Evolutionary conservation across 2,797 vertebrate genomes (phyloP).

Genomic region (Megaceryle alcyon): DNA sequence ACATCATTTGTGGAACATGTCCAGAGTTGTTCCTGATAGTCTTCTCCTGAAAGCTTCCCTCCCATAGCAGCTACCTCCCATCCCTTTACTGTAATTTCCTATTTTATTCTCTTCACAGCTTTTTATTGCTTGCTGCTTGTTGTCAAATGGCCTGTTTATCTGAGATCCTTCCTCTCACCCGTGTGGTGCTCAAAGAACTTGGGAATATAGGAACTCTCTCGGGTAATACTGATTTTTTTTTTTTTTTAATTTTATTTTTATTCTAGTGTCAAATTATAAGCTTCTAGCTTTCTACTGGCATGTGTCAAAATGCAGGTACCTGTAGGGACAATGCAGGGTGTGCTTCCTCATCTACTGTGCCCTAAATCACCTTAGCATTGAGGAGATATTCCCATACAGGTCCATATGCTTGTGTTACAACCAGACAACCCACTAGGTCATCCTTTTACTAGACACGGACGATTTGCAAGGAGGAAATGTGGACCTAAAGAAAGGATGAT

Average conservation of each 20-base stretch:
- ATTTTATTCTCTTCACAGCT: background rate
- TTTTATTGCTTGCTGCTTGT: background rate
- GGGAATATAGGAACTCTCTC: background rate
- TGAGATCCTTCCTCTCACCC: background rate
- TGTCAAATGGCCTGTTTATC: background rate
- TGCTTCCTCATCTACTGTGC: background rate
- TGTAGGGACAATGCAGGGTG: background rate
- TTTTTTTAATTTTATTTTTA: background rate
- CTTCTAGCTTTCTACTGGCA: background rate
- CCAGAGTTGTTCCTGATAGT: background rate
- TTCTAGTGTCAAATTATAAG: background rate
- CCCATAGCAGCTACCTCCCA: rapidly evolving
- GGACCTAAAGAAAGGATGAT: background rate
- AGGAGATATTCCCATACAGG: background rate
- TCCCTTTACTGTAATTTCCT: background rate
- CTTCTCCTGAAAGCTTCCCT: background rate
- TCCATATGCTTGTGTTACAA: background rate
- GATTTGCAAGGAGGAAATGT: background rate
- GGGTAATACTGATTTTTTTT: background rate
- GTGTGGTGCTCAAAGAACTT: background rate
- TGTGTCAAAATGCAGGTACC: background rate
- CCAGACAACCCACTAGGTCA: background rate
- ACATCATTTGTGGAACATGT: background rate
- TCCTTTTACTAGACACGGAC: background rate
- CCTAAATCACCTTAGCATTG: background rate